phyloP scores from a whole-genome alignment of 2,797 vertebrate genomes.

The Anabacerthia variegaticeps region DNA sequence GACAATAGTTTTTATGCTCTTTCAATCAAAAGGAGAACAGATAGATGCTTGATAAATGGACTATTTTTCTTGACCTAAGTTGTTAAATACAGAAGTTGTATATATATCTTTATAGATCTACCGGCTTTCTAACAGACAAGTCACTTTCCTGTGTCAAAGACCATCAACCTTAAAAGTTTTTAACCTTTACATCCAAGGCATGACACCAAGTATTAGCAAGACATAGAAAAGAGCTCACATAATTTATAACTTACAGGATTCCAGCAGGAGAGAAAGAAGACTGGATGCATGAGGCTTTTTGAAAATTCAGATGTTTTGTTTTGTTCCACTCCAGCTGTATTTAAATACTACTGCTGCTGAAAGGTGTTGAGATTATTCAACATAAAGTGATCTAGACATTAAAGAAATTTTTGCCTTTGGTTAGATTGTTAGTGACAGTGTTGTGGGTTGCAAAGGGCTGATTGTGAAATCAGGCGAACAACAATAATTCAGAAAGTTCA shows the following conservation, averaged over 20 bases:
- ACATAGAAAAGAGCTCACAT: neutral
- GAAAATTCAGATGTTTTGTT: neutral
- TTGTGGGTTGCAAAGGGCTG: neutral
- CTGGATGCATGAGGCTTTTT: neutral
- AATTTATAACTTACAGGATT: neutral
- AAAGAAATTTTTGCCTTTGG: constrained; percentile 42
- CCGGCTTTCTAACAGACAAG: neutral
- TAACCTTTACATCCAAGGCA: neutral
- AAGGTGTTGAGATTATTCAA: constrained; percentile 33
- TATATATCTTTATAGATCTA: neutral
- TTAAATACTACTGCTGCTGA: constrained; percentile 19
- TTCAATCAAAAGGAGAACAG: neutral
- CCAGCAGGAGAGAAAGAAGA: neutral
- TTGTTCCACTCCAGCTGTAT: neutral
- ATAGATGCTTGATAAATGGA: neutral
- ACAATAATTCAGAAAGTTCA: constrained; percentile 18
- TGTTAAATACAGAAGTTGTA: neutral
- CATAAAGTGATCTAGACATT: constrained; percentile 11
- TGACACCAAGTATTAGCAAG: neutral
- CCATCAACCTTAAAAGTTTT: neutral
- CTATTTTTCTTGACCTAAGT: neutral
- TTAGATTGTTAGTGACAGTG: constrained; percentile 32
- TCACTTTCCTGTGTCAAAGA: neutral
- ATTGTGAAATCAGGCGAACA: constrained; percentile 44
- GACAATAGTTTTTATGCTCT: neutral